Conservation (phyloP, 2,797 vertebrate genomes). For the Darevskia mixta region DNA sequence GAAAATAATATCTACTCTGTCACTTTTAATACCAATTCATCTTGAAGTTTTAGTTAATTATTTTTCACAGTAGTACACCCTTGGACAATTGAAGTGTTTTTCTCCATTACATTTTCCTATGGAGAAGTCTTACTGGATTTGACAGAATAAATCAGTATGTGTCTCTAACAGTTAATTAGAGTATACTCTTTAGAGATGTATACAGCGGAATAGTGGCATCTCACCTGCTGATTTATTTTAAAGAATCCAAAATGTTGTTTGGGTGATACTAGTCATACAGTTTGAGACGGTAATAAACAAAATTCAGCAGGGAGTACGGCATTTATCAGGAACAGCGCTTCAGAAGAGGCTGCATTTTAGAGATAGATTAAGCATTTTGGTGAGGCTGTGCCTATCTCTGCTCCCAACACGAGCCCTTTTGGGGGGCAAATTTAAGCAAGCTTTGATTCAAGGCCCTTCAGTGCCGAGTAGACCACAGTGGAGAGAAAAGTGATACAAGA, state of each 20-base stretch:
- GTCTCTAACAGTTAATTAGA: conserved; percentile 37
- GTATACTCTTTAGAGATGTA: conserved; percentile 20
- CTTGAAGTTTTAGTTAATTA: conserved; percentile 25
- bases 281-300: not conserved
- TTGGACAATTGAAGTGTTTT: not conserved
- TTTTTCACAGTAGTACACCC: not conserved
- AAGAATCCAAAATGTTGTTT: conserved; percentile 12
- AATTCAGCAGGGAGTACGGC: not conserved
- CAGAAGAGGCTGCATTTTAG: not conserved
- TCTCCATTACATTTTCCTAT: not conserved
- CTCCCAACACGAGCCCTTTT: not conserved
- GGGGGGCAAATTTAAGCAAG: not conserved
- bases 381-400: not conserved
- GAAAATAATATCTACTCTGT: conserved; percentile 43
- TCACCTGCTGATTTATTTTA: conserved; percentile 11
- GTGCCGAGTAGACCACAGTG: not conserved
- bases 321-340: not conserved
- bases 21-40: conserved; percentile 34
- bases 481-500: not conserved
- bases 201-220: conserved; percentile 13
- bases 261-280: not conserved
- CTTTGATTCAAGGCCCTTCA: not conserved
- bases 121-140: conserved; percentile 21
- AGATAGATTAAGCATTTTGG: not conserved
- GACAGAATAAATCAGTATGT: conserved; percentile 33